A percentile compares a stretch with the other conserved stretches of the same genome.
These are phyloP conservation scores for Condylura cristata DNA, from an alignment of 2,113 vertebrate species.

Conservation along the genomic window DNA sequence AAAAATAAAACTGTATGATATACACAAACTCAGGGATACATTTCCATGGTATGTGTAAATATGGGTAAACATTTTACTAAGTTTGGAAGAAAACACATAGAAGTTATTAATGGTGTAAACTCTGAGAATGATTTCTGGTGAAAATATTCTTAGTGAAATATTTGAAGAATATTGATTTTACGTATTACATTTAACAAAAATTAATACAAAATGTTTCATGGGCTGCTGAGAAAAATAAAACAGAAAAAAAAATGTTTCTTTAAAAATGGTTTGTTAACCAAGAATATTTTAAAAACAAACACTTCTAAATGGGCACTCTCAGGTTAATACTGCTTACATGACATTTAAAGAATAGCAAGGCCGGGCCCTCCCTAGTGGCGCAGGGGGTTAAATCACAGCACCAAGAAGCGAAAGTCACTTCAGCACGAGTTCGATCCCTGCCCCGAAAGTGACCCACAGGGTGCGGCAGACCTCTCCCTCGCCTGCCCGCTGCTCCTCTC, in stretches of 20 bases:
- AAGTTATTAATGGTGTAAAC: neutral
- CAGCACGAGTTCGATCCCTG: too few species aligned
- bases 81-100: neutral
- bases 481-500: too few species aligned
- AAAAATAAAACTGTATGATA: neutral
- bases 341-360: constrained; percentile 17
- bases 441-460: too few species aligned
- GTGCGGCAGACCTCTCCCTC: too few species aligned
- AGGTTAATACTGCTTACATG: constrained; percentile 40
- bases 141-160: neutral
- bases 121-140: neutral
- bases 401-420: too few species aligned
- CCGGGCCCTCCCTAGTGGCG: too few species aligned
- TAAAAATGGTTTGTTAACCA: constrained; percentile 63
- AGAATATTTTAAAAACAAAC: constrained; percentile 63
- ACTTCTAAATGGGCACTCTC: constrained; percentile 50
- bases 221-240: constrained; percentile 62
- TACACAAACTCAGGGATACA: neutral
- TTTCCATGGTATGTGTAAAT: neutral
- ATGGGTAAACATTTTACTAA: neutral
- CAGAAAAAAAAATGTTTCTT: constrained; percentile 51
- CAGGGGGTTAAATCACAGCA: too few species aligned
- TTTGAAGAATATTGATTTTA: constrained; percentile 55
- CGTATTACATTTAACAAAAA: constrained; percentile 40
- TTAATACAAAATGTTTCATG: constrained; percentile 47